Evolutionary conservation across 1,140 invertebrate genomes (phyloP), one percentile per base, ranked within the genome.

Genomic region (Habropoda laboriosa): DNA sequence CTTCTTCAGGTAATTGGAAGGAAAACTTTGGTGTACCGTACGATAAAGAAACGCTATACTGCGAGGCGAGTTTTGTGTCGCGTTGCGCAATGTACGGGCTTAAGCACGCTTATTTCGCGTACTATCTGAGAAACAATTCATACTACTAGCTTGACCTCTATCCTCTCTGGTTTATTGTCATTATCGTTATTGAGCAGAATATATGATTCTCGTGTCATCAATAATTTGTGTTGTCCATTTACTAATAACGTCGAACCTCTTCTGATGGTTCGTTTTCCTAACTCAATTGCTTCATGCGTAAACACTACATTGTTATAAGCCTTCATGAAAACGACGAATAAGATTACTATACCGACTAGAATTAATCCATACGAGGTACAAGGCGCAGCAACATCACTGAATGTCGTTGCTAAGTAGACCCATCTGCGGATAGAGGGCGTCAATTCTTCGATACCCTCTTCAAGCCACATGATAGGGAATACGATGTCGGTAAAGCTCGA

Each of bases 381-480:
- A 0, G 96, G 96, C 40, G 94, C 95, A 13, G 95, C 94, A 18
- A 95, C 90, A 10, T 96, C 96, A 3, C 94, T 95, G 80, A 97
- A 95, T 0, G 96, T 96, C 8, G 96, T 97, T 30, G 95, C 95
- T 16, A 97, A 84, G 88, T 96, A 97, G 3, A 97, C 94, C 96
- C 95, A 97, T 32, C 96, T 93, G 83, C 95, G 94, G 40, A 97
- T 97, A 27, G 95, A 90, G 0, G 96, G 96, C 3, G 96, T 95
- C 1, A 98, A 85, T 70, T 97, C 96, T 24, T 96, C 95, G n/a
- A 97, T 94, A 57, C 97, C 97, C 95, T 97, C 97, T 93, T 98
- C 96, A 1, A 97, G 79, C 97, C 97, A 98, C 95, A 98, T 96
- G 45, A 98, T 95, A 0, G 97, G 97, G 90, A 97, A 97, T 0